Conservation (phyloP, 2,888 invertebrate species). For the Callyntrura guangdongensis region DNA sequence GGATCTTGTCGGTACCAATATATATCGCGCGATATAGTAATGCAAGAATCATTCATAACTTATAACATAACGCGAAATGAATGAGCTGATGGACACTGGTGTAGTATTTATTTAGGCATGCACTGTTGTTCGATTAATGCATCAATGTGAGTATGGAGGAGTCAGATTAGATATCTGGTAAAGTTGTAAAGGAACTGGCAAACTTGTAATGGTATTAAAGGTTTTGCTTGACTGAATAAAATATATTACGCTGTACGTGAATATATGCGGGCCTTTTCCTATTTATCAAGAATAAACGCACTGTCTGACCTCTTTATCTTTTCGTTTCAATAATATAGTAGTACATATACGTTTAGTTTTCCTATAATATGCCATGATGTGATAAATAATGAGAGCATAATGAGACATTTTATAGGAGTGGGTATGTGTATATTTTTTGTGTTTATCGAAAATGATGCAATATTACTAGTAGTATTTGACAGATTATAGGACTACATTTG, state of each 20-base stretch:
- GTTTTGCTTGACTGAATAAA: neutral
- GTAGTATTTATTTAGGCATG: neutral
- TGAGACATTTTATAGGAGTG: neutral
- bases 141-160: neutral
- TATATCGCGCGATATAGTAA: too few species aligned
- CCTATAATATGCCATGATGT: neutral
- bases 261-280: slow-evolving; percentile 37
- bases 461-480: neutral
- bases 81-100: neutral
- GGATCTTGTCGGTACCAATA: neutral
- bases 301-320: neutral
- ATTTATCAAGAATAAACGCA: slow-evolving; percentile 9
- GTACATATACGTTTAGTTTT: neutral
- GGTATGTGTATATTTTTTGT: neutral
- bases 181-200: neutral
- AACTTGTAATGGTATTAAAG: slow-evolving; percentile 42
- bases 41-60: too few species aligned
- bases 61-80: slow-evolving; percentile 17
- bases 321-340: neutral
- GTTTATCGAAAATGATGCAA: slow-evolving; percentile 10
- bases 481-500: neutral
- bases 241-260: too few species aligned
- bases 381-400: too few species aligned
- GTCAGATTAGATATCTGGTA: neutral
- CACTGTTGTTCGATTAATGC: too few species aligned